These are phyloP conservation scores for Heliothis subflexa DNA, from an alignment of 1,140 invertebrate species.

Conservation along the genomic window DNA sequence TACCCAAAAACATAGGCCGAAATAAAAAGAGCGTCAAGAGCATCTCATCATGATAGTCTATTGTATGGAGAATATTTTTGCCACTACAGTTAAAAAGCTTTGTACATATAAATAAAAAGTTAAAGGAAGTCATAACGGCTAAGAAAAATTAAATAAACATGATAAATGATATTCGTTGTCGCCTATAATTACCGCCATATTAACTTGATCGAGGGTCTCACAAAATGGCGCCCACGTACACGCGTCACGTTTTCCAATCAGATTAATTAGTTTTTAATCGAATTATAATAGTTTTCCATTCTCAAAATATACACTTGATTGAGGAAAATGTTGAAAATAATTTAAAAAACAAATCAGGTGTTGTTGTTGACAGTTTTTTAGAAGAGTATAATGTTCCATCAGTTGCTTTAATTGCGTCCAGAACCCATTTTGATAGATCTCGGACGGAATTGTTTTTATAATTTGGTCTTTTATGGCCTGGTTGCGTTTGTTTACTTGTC, in stretches of 20 bases:
- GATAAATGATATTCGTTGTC: not conserved
- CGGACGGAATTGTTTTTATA: not conserved
- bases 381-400: no score
- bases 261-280: constrained; percentile 64
- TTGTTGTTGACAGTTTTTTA: no score
- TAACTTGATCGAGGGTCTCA: not conserved
- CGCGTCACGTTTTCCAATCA: constrained; percentile 41
- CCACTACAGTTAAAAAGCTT: no score
- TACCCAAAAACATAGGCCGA: no score
- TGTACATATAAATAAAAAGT: no score
- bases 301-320: constrained; percentile 56
- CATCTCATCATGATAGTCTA: no score
- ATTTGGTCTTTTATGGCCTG: not conserved
- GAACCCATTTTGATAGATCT: no score
- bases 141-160: not conserved
- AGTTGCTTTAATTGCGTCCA: no score
- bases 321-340: constrained; percentile 59
- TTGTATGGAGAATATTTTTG: no score
- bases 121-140: constrained; percentile 2
- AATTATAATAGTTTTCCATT: constrained; percentile 59
- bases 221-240: constrained; percentile 35
- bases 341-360: no score
- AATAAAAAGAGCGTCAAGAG: no score
- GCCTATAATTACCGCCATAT: constrained; percentile 4
- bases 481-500: not conserved